Evolutionary conservation across 2,888 invertebrate species (phyloP).

Genomic region (Ptycholaimellus sp.): DNA sequence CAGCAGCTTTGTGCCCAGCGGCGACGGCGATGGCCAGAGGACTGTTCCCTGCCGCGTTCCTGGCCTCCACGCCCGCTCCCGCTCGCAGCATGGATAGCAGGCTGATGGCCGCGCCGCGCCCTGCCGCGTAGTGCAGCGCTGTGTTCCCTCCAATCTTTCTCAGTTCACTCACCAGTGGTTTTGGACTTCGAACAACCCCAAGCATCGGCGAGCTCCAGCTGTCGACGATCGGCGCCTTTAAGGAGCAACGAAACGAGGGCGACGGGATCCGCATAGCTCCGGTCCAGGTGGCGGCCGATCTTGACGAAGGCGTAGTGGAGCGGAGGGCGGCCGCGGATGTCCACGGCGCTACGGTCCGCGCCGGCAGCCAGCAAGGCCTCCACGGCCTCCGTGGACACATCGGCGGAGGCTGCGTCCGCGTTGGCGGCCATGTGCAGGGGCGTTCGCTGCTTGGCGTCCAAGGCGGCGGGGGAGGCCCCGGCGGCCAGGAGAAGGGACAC

Average conservation of each 20-base stretch:
- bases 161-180: no score
- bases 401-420: slow-evolving; percentile 26
- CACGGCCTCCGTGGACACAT: slow-evolving; percentile 30
- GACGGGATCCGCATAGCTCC: slow-evolving; percentile 11
- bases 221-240: no score
- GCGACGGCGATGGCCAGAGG: slow-evolving; percentile 30
- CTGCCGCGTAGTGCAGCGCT: slow-evolving; percentile 30
- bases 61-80: slow-evolving; percentile 21
- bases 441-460: slow-evolving; percentile 27
- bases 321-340: slow-evolving; percentile 25
- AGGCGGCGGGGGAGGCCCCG: slow-evolving; percentile 25
- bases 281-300: slow-evolving; percentile 10
- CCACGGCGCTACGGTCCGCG: slow-evolving; percentile 23
- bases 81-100: slow-evolving; percentile 27
- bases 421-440: slow-evolving; percentile 32
- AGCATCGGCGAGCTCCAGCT: no score
- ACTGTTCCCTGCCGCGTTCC: slow-evolving; percentile 29
- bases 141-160: slow-evolving; percentile 26
- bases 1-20: slow-evolving; percentile 28
- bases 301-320: slow-evolving; percentile 33
- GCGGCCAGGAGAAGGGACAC: slow-evolving; percentile 32
- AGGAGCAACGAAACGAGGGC: slow-evolving; percentile 12
- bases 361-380: slow-evolving; percentile 28
- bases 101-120: slow-evolving; percentile 32
- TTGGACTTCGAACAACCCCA: no score